Evolutionary conservation across 1,140 invertebrate genomes (phyloP), one percentile per base, ranked within the genome.

Genomic region (Galleria mellonella): DNA sequence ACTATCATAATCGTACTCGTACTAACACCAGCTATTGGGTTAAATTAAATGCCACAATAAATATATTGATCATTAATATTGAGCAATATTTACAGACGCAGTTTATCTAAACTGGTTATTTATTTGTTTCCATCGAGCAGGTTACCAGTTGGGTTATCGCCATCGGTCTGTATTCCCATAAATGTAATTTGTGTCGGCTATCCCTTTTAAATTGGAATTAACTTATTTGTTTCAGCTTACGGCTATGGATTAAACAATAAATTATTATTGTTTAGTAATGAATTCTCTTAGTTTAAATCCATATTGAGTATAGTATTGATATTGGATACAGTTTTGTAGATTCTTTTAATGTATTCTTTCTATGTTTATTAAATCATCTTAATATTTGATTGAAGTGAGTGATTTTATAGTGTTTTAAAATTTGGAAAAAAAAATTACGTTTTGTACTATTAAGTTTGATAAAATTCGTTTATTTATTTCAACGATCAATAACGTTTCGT

Each of bases 81-180:
- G n/a, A n/a, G n/a, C 65, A 73, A 75, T 77, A 81, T 83, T 79
- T 76, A 73, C 68, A 67, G 73, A 84, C 73, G 68, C 47, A 63
- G 70, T 74, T 83, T 81, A 82, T 83, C 73, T 79, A 67, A 72
- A 78, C 71, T 60, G 63, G 72, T 72, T 79, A 83, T 81, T 78
- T 78, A 78, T 83, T 79, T 65, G 61, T 64, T n/a, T 69, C 55
- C 68, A 72, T 51, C 44, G 54, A 79, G 72, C 76, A 72, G 72
- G 74, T 79, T 81, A 68, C 62, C 50, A 54, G 61, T 55, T 68
- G 61, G 17, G 60, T 74, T 78, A 76, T 83, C 70, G 62, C 60
- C 56, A 63, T 61, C 55, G 57, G 51, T 55, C 50, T 62, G 60
- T 63, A 60, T 37, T 37, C 69, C 57, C 58, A 81, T 75, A 79